Percentiles rank a stretch among this genome's conserved stretches.
phyloP scores from a whole-genome alignment of 2,797 vertebrate species.

The Pteropus rufus region DNA sequence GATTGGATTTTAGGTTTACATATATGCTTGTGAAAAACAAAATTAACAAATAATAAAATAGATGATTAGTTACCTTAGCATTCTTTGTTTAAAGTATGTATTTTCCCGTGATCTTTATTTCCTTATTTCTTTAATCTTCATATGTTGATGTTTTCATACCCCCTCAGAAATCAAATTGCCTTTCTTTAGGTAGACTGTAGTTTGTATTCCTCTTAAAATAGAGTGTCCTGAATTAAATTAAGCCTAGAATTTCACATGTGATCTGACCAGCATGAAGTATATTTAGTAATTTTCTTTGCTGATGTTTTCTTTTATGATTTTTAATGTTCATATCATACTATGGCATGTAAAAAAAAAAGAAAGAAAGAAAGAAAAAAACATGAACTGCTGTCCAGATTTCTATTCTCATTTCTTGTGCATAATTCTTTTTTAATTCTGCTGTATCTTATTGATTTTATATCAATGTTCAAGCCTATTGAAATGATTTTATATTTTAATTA shows the following conservation, averaged over 20 bases:
- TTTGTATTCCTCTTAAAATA: background rate
- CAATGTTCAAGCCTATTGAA: background rate
- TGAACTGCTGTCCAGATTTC: background rate
- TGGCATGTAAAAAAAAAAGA: too few relatives aligned
- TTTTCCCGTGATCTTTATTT: background rate
- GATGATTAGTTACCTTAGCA: background rate
- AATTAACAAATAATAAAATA: background rate
- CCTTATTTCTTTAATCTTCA: background rate
- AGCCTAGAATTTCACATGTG: background rate
- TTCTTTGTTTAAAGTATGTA: background rate
- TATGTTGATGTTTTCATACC: background rate
- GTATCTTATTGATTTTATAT: background rate
- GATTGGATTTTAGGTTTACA: background rate
- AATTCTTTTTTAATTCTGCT: background rate
- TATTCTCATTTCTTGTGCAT: background rate
- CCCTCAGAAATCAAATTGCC: background rate
- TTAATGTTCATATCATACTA: background rate
- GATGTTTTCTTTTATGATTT: background rate
- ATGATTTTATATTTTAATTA: background rate
- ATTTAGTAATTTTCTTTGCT: background rate
- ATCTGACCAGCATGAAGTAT: background rate
- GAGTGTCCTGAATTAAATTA: background rate
- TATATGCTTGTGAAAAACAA: background rate
- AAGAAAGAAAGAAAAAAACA: background rate
- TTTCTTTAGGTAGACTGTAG: background rate